A percentile compares a stretch with the other conserved stretches of the same genome.
phyloP scores from a whole-genome alignment of 2,888 invertebrate genomes.

The Drosophila kanekoi region DNA sequence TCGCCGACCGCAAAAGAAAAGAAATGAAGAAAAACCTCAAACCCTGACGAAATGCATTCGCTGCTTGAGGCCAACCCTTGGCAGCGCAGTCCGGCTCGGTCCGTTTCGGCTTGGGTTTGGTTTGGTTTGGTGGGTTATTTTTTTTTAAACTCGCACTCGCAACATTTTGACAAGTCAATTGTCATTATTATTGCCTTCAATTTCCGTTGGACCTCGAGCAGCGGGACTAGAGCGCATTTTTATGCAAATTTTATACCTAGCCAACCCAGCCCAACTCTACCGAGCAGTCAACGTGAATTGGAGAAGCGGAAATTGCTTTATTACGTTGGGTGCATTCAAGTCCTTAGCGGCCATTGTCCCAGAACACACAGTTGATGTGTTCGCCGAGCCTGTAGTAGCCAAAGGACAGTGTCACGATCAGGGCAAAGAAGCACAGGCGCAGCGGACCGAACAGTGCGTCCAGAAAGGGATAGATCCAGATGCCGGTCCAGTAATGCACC shows the following conservation, averaged over 20 bases:
- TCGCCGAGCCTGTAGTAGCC: conserved; percentile 54
- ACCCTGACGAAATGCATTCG: conserved; percentile 19
- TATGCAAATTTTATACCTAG: conserved; percentile 47
- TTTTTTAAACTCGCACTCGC: conserved; percentile 13
- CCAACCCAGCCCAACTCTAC: background rate
- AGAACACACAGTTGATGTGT: conserved; percentile 28
- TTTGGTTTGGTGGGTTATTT: conserved; percentile 8
- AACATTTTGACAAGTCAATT: conserved; percentile 66
- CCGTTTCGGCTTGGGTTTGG: conserved; percentile 11
- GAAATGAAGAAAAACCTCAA: conserved; percentile 23
- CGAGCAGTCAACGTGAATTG: conserved; percentile 3
- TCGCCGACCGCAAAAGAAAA: conserved; percentile 49
- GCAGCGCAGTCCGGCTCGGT: background rate
- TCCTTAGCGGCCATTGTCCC: conserved; percentile 2
- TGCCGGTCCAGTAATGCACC: conserved; percentile 18
- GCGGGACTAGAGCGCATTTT: too few relatives aligned
- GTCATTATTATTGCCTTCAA: conserved; percentile 60
- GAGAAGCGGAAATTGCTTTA: conserved; percentile 54
- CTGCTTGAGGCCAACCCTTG: conserved; percentile 29
- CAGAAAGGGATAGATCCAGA: conserved; percentile 62
- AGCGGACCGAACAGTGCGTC: conserved; percentile 4
- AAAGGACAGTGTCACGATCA: conserved; percentile 25
- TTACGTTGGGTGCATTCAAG: conserved; percentile 19
- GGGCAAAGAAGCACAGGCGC: conserved; percentile 32
- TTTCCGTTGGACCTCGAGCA: conserved; percentile 43